Conservation (phyloP, 2,888 invertebrate genomes). For the Tryphoninae sp. region DNA sequence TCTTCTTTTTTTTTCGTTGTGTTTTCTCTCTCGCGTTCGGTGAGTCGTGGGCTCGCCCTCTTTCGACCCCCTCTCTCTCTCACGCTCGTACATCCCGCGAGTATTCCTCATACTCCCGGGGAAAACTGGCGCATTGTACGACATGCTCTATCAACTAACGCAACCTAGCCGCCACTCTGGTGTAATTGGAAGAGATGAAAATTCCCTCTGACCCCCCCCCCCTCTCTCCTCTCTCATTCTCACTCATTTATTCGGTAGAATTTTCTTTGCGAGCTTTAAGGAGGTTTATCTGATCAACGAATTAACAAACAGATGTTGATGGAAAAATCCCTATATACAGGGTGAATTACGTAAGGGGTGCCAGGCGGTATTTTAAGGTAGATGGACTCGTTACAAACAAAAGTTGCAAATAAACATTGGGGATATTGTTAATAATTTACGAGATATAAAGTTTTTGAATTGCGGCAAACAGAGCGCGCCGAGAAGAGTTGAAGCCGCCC, state of each 20-base stretch:
- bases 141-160: conserved; percentile 54
- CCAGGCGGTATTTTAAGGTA: too few species aligned
- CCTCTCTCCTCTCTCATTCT: conserved; percentile 6
- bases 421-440: too few species aligned
- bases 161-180: conserved; percentile 52
- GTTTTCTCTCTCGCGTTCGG: conserved; percentile 6
- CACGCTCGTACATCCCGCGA: conserved; percentile 7
- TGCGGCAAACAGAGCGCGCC: too few species aligned
- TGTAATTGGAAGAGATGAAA: conserved; percentile 57
- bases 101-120: conserved; percentile 20
- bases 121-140: conserved; percentile 53
- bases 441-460: too few species aligned
- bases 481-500: too few species aligned
- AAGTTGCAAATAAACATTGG: too few species aligned
- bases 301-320: too few species aligned
- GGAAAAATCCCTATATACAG: too few species aligned
- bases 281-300: too few species aligned
- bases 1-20: conserved; percentile 5
- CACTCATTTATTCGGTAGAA: neutral
- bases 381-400: too few species aligned
- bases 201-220: conserved; percentile 25
- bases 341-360: too few species aligned
- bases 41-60: neutral
- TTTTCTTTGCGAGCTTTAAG: neutral
- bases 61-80: neutral